Base-by-base conservation (phyloP, 2,797 vertebrate genomes). In the Ptychadena robeensis region DNA sequence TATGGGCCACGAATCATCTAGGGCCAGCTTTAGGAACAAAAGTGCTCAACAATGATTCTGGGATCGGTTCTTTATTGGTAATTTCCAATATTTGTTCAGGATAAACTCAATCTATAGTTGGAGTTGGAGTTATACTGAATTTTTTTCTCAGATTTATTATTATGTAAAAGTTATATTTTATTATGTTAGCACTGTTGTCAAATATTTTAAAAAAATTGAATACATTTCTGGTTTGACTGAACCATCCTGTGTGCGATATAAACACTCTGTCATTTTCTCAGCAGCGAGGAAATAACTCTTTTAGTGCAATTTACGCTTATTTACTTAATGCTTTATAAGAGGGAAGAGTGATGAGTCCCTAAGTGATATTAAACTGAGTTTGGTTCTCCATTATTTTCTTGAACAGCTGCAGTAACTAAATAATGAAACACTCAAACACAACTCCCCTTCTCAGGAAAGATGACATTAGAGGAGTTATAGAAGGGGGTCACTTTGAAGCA, bases 281-380 rank as follows among this genome's bases (percentile, higher is more conserved):
- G 11, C 68, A 78, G 40, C 48, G 18, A 30, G 32, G 73, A 84
- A 80, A 84, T 69, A 74, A 59, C 64, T 84, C 70, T 75, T 84
- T 80, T 75, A 80, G 63, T 80, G 31, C 65, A 80, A 84, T 84
- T 75, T 84, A 71, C 75, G 35, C 77, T 84, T 84, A 80, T 84
- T 84, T 84, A 84, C 82, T 69, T 80, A 80, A 84, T 84, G 77
- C 71, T 75, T 84, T 84, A 79, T 80, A 80, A 32, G 77, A 84
- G 18, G 28, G 67, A 79, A 84, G 70, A 79, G 71, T 70, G 71
- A 80, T 73, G 77, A 84, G 76, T 84, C 63, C 82, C 76, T 75
- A 80, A 84, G 77, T 79, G 63, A 74, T 80, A 78, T 84, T 84
- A 84, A 84, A 84, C 69, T 73, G 76, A 79, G 44, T 84, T 74